Base-by-base conservation (phyloP, 2,797 vertebrate species). In the Eupleurogrammus muticus region DNA sequence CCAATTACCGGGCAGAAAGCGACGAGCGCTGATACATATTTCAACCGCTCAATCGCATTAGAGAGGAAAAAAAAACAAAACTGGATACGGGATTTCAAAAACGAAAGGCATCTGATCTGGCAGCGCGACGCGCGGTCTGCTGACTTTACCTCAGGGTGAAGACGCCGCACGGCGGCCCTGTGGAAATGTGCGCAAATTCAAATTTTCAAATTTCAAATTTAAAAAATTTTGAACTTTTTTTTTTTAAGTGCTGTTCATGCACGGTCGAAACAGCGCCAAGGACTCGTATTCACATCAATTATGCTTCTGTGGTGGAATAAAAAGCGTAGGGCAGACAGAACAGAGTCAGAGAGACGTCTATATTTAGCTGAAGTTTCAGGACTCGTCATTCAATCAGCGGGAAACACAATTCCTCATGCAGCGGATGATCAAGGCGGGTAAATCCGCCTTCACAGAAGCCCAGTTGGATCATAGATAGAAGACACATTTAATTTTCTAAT, bases 41-140 rank as follows among this genome's bases (percentile, higher is more conserved):
- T 19, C 8, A n/a, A 59, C 23, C 34, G 44, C 3, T n/a, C 23
- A 54, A 57, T 19, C 21, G n/a, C 54, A 38, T 52, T 53, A 40
- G 20, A 35, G 60, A n/a, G n/a, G n/a, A n/a, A n/a, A n/a, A n/a
- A n/a, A n/a, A n/a, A 34, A 34, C 19, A 50, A 24, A n/a, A 32
- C 20, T 23, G 47, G 47, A 46, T 46, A n/a, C 55, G 12, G n/a
- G 20, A 65, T 67, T 38, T n/a, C n/a, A n/a, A 56, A 5, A 35
- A 46, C 36, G 9, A 14, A n/a, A 56, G 20, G 9, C 19, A 20
- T 53, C 24, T 62, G 11, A 50, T 44, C n/a, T 44, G 20, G 67
- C 63, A 21, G 53, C 42, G 11, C 46, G 36, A 40, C 47, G 56
- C 12, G 10, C 12, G 58, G 40, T 50, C 55, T 56, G 17, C 57